Conservation (phyloP, 2,797 vertebrate genomes). For the Huso huso region DNA sequence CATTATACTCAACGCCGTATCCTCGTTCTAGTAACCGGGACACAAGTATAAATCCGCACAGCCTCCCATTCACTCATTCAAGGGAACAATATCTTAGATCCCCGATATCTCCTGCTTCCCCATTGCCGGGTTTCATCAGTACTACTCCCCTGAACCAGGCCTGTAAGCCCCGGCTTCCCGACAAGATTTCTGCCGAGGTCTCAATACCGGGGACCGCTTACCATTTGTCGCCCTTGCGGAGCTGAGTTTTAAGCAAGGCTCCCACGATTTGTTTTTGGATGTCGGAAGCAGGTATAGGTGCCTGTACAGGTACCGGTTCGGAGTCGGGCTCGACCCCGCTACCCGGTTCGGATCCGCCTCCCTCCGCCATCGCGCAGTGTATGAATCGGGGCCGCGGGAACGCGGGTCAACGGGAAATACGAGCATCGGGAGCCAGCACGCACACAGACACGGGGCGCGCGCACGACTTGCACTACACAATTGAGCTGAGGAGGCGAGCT, state of each 20-base stretch:
- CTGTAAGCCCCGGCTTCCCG: constrained; percentile 3
- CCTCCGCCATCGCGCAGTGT: constrained; percentile 72
- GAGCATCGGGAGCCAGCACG: constrained; percentile 40
- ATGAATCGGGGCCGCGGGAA: constrained; percentile 42
- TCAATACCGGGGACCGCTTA: constrained; percentile 33
- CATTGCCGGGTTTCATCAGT: constrained; percentile 16
- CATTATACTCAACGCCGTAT: too few species aligned
- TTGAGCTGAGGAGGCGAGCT: too few species aligned
- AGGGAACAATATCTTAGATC: neutral
- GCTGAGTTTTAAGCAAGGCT: constrained; percentile 58
- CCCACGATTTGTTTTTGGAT: constrained; percentile 68
- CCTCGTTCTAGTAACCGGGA: too few species aligned
- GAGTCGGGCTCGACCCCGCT: constrained; percentile 63
- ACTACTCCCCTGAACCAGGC: constrained; percentile 17
- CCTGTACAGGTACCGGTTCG: constrained; percentile 62
- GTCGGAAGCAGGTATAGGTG: constrained; percentile 56
- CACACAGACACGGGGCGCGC: constrained; percentile 12
- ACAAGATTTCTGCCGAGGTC: neutral
- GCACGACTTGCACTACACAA: neutral
- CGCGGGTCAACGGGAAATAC: constrained; percentile 19
- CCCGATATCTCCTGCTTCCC: constrained; percentile 4
- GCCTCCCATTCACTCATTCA: neutral
- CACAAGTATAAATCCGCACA: too few species aligned
- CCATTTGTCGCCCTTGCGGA: constrained; percentile 70
- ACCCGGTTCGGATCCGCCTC: constrained; percentile 74